These are phyloP conservation scores for Magallana nippona DNA, from an alignment of 2,888 invertebrate species.

Conservation along the genomic window DNA sequence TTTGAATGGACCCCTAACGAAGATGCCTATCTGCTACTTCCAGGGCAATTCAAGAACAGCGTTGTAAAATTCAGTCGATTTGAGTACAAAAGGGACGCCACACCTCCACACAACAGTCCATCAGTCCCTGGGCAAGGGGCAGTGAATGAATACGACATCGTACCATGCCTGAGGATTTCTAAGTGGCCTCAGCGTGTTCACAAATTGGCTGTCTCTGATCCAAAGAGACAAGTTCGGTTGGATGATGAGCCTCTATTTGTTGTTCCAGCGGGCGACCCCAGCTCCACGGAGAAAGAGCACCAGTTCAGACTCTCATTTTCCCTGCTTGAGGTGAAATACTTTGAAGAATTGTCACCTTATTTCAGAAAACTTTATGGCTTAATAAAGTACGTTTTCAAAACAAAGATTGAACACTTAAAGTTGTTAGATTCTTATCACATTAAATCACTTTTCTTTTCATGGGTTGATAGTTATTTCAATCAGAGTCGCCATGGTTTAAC, in stretches of 20 bases:
- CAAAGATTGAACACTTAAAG: conserved; percentile 32
- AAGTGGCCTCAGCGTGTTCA: conserved; percentile 39
- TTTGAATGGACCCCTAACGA: conserved; percentile 7
- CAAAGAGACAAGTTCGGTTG: conserved; percentile 37
- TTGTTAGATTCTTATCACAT: conserved; percentile 50
- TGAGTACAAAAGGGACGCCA: neutral
- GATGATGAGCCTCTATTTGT: conserved; percentile 44
- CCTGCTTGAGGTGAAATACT: conserved; percentile 49
- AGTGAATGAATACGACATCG: conserved; percentile 47
- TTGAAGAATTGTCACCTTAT: conserved; percentile 33
- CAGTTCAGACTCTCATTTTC: conserved; percentile 52
- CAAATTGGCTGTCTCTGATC: conserved; percentile 5
- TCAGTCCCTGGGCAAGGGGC: conserved; percentile 45
- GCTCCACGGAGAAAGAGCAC: neutral
- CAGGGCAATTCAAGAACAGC: conserved; percentile 45
- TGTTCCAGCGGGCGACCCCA: conserved; percentile 50
- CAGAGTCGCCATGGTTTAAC: neutral
- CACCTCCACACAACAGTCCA: conserved; percentile 35
- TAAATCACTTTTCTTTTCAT: conserved; percentile 50
- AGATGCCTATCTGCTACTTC: conserved; percentile 35
- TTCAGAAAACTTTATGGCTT: conserved; percentile 49
- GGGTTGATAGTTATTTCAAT: conserved; percentile 29
- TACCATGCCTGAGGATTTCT: conserved; percentile 41
- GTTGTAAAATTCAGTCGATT: conserved; percentile 45
- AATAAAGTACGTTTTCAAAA: conserved; percentile 50